These are phyloP conservation scores for Leptopilina syphax DNA, from an alignment of 2,888 invertebrate genomes.

Conservation along the genomic window DNA sequence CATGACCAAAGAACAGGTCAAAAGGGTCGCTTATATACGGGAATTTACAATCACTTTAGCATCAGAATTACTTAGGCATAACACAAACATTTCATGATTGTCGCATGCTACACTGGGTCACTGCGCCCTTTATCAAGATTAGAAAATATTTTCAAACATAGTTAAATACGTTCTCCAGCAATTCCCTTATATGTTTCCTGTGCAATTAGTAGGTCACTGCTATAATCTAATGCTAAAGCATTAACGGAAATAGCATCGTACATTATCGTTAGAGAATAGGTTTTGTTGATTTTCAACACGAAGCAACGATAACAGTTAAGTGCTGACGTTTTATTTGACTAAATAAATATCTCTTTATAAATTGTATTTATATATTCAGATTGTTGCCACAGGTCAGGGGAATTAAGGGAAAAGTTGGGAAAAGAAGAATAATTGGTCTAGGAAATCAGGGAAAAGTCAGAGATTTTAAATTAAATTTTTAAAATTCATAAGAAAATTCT, in stretches of 20 bases:
- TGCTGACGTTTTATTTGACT: background rate
- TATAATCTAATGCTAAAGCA: slow-evolving; percentile 17
- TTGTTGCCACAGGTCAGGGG: no score
- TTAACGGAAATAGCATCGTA: slow-evolving; percentile 6
- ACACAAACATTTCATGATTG: slow-evolving; percentile 63
- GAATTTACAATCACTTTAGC: slow-evolving; percentile 64
- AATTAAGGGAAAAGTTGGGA: no score
- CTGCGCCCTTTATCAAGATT: slow-evolving; percentile 53
- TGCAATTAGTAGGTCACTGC: slow-evolving; percentile 1
- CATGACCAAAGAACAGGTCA: slow-evolving; percentile 53
- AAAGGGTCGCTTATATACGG: slow-evolving; percentile 57
- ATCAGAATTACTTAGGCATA: slow-evolving; percentile 60
- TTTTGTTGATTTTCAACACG: slow-evolving; percentile 9
- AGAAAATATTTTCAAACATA: slow-evolving; percentile 38
- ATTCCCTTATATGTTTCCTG: slow-evolving; percentile 5
- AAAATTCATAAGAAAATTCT: no score
- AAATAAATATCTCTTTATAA: background rate
- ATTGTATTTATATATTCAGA: no score
- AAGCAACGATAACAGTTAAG: background rate
- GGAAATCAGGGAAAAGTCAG: no score
- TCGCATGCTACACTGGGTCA: slow-evolving; percentile 55
- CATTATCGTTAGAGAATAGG: slow-evolving; percentile 1
- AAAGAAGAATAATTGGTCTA: no score
- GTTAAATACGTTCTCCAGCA: background rate
- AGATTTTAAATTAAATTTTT: no score